Evolutionary conservation across 1,140 invertebrate genomes (phyloP).

Genomic region (Mya arenaria): DNA sequence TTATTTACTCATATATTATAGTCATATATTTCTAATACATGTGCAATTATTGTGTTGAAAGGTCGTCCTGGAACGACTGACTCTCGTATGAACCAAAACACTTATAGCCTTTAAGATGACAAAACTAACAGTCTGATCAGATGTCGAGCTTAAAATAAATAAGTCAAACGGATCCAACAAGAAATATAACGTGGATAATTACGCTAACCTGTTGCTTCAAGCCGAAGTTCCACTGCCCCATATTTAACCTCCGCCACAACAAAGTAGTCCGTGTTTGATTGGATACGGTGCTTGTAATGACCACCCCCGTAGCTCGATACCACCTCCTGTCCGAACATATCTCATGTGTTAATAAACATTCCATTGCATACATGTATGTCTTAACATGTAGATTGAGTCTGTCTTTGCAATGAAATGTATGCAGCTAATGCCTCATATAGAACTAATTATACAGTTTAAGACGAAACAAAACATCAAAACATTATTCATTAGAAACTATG

Average conservation of each 20-base stretch:
- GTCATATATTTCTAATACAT: too few relatives aligned
- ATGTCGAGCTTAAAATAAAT: too few relatives aligned
- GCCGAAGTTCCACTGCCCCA: not conserved
- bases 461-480: not conserved
- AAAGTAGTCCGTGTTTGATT: not conserved
- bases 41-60: too few relatives aligned
- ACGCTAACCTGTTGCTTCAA: not conserved
- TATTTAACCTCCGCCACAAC: constrained; percentile 31
- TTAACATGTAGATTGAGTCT: not conserved
- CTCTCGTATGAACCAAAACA: too few relatives aligned
- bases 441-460: not conserved
- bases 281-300: constrained; percentile 13
- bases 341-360: not conserved
- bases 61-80: too few relatives aligned
- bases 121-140: too few relatives aligned
- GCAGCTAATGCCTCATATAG: not conserved
- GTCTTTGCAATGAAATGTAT: not conserved
- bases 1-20: too few relatives aligned
- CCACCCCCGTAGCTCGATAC: constrained; percentile 28
- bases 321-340: constrained; percentile 17
- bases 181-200: too few relatives aligned
- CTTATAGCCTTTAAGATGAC: too few relatives aligned
- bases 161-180: too few relatives aligned
- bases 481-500: too few relatives aligned
- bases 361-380: not conserved